These are phyloP conservation scores for Leuctra nigra DNA, from an alignment of 2,888 invertebrate genomes.

Conservation along the genomic window DNA sequence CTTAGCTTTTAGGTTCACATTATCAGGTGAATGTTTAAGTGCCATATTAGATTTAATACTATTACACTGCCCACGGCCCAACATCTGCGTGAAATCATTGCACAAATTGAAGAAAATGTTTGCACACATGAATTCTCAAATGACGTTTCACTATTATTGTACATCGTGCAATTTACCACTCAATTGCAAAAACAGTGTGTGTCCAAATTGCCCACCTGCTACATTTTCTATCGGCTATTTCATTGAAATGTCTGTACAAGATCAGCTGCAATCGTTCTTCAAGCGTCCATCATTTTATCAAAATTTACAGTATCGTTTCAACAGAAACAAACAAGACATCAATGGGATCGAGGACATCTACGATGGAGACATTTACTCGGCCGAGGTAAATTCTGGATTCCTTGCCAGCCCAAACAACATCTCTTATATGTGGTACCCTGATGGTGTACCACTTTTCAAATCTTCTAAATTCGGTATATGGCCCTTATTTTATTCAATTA, in stretches of 20 bases:
- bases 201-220: background rate
- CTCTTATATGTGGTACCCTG: slow-evolving; percentile 28
- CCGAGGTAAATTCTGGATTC: background rate
- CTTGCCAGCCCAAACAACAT: slow-evolving; percentile 21
- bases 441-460: slow-evolving; percentile 29
- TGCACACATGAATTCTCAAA: background rate
- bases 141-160: slow-evolving; percentile 5
- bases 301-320: slow-evolving; percentile 4
- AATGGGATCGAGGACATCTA: slow-evolving; percentile 5
- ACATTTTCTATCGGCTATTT: background rate
- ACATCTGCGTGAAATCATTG: slow-evolving; percentile 6
- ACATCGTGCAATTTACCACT: background rate
- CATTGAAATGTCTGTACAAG: slow-evolving; percentile 1
- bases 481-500: slow-evolving; percentile 29
- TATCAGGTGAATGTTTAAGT: slow-evolving; percentile 6
- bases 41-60: background rate
- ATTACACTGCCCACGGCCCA: background rate
- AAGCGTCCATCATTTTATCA: background rate
- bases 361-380: background rate
- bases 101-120: slow-evolving; percentile 3
- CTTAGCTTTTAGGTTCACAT: background rate
- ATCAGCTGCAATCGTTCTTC: slow-evolving; percentile 4
- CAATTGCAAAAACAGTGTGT: background rate
- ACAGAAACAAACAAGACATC: background rate
- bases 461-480: slow-evolving; percentile 27